Conservation (phyloP, 2,113 vertebrate species). For the Panthera tigris region DNA sequence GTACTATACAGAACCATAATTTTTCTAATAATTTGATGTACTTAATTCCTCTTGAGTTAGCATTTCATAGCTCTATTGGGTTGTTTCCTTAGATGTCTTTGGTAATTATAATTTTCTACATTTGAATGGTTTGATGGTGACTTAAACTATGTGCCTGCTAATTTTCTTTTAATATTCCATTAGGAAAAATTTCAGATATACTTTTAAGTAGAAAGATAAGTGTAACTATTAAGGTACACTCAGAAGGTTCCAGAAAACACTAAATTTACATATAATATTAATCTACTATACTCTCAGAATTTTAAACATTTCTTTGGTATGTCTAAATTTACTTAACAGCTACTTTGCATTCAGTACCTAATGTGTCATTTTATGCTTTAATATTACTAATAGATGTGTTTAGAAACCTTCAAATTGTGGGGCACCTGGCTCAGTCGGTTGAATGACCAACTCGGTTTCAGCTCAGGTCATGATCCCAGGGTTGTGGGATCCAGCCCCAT, state of each 20-base stretch:
- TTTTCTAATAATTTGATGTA: background rate
- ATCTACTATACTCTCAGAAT: background rate
- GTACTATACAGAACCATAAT: background rate
- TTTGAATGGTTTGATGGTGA: background rate
- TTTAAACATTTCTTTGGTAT: background rate
- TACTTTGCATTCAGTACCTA: background rate
- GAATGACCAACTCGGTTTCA: no score
- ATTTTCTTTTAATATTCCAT: constrained; percentile 3
- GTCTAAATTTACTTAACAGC: background rate
- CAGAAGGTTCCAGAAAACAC: background rate
- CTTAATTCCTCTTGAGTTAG: background rate
- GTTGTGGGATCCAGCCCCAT: no score
- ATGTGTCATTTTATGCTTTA: background rate
- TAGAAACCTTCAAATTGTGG: background rate
- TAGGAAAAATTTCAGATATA: constrained; percentile 6
- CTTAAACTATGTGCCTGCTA: background rate
- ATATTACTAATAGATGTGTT: background rate
- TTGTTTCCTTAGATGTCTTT: background rate
- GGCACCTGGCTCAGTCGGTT: no score
- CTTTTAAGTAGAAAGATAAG: background rate
- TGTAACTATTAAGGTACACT: background rate
- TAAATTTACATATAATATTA: background rate
- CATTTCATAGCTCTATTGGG: background rate
- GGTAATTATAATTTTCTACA: background rate
- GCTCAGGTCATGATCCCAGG: no score